Evolutionary conservation across 1,140 invertebrate genomes (phyloP), one percentile per base, ranked within the genome.

Genomic region (Drosophila malerkotliana): DNA sequence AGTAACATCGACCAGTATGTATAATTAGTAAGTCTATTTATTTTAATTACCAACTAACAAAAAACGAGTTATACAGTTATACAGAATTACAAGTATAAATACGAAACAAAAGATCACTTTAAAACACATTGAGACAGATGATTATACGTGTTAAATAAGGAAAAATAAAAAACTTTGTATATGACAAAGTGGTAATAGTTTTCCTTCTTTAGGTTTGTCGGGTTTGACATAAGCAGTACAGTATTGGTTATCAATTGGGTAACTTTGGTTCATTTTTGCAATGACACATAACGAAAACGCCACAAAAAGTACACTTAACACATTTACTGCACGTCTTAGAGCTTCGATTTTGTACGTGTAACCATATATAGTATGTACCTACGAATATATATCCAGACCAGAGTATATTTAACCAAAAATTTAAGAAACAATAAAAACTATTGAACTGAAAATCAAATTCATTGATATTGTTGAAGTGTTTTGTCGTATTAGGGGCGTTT

Each of bases 251-350:
- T 34, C 63, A 75, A 76, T 69, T 87, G 57, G 15, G 44, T 55
- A 48, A 72, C 48, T 68, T 88, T 57, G 76, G 49, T 73, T 73
- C 24, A 63, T 21, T 66, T 52, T 54, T 52, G 9, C 53, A 76
- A 85, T 47, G 64, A 74, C 74, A 87, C 32, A 81, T 75, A 85
- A 79, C 44, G 45, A 66, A 75, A 82, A 83, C 56, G 61, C 71
- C 71, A 78, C 74, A 85, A 72, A 90, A 90, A 75, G 61, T 72
- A 90, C 71, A 79, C 26, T 74, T 68, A 68, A 78, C 76, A 79
- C 71, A 87, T 83, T 90, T 90, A 90, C 81, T 91, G 89, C 80
- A 91, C 78, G 77, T 90, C 68, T 76, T 81, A 91, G 90, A 91
- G 90, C 90, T 91, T 91, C 87, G 90, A 91, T 91, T 69, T 63